phyloP scores from a whole-genome alignment of 2,113 vertebrate species.

The Lanius collurio region DNA sequence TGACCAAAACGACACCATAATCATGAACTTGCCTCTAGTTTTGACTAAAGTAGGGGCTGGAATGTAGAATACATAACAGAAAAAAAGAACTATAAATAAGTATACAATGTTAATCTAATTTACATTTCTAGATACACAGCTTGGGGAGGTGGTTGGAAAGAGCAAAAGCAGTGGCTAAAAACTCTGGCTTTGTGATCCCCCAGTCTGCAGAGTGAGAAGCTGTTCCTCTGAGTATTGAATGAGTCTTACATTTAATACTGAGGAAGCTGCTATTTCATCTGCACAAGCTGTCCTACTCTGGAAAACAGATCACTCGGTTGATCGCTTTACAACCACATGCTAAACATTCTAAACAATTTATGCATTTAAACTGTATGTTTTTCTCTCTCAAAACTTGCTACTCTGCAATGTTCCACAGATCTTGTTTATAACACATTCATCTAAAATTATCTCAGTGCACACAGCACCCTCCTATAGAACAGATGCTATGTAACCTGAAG shows the following conservation, averaged over 20 bases:
- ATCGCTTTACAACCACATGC: slow-evolving; percentile 70
- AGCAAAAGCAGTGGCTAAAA: background rate
- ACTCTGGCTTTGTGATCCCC: background rate
- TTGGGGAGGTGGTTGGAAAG: background rate
- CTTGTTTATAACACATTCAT: slow-evolving; percentile 85
- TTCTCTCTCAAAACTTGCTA: slow-evolving; percentile 70
- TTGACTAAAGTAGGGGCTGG: background rate
- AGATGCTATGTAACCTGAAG: slow-evolving; percentile 80
- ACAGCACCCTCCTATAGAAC: slow-evolving; percentile 78
- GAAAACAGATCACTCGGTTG: slow-evolving; percentile 55
- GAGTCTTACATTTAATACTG: background rate
- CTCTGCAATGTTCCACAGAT: slow-evolving; percentile 76
- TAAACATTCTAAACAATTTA: slow-evolving; percentile 78
- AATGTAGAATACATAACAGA: background rate
- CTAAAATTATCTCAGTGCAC: slow-evolving; percentile 83
- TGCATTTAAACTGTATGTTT: slow-evolving; percentile 74
- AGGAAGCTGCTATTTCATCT: slow-evolving; percentile 47
- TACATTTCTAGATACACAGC: background rate
- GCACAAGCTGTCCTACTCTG: slow-evolving; percentile 19
- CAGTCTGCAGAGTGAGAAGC: background rate
- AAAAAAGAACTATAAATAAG: background rate
- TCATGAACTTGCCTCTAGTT: background rate
- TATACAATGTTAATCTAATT: background rate
- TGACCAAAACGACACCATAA: background rate
- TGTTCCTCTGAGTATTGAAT: background rate